Evolutionary conservation across 2,888 invertebrate species (phyloP), one percentile per base, ranked within the genome.

Genomic region (Galeopsomyia nigrocyanea): DNA sequence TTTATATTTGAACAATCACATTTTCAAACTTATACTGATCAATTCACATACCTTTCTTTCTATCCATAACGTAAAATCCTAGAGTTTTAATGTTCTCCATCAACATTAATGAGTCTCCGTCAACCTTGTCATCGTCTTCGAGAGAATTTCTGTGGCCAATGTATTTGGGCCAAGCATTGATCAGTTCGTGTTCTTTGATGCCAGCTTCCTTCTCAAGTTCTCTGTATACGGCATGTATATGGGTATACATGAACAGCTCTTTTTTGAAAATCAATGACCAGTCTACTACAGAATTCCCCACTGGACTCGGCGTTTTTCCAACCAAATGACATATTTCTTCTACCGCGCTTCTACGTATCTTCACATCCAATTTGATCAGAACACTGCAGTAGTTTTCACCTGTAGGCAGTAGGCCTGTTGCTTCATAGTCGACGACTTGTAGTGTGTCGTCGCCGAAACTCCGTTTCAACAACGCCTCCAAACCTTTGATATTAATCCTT

Each of bases 301-400:
- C 90, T 2, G 87, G 87, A 0, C 90, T 90, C 19, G 89, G 87
- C 73, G 90, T 81, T 79, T 91, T 91, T 0, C 89, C 90, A 3
- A 90, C 88, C 14, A 90, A 77, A 47, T 88, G 79, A 19, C 90
- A 77, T 10, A 84, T 82, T 9, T 85, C 82, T 76, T 87, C 84
- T 3, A 68, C 49, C 7, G 57, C 75, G 3, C 66, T 53, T 14
- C 57, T 75, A 16, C 75, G 76, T 6, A 82, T 75, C 22, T 74
- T 58, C 0, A 80, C 81, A 26, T 79, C 72, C 1, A 83, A 80
- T 0, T 87, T 86, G 0, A 90, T 78, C 85, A 91, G 90, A 0
- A 89, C 84, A 77, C 91, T 90, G 6, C 90, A 91, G 79, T 90
- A 91, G 80, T 91, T 91, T 78, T 91, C 91, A 0, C 91, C 91